Percentiles rank a stretch among this genome's conserved stretches.
These are phyloP conservation scores for Idris sp. DNA, from an alignment of 1,140 invertebrate species.

Conservation along the genomic window DNA sequence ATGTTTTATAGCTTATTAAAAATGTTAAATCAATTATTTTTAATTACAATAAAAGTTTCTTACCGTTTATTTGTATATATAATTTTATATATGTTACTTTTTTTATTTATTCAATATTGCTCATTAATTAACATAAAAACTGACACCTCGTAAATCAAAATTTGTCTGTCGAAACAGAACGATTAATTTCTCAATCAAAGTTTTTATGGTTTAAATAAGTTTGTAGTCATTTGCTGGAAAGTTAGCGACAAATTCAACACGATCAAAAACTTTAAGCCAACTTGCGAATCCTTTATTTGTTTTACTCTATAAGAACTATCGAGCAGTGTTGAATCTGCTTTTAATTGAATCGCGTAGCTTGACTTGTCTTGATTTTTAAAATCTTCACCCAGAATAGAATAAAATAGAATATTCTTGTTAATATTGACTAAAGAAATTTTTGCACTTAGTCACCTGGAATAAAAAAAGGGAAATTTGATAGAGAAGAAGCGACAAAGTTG, in stretches of 20 bases:
- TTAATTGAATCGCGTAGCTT: constrained; percentile 36
- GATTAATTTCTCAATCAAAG: constrained; percentile 40
- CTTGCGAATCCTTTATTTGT: constrained; percentile 52
- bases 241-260: constrained; percentile 46
- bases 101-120: too few relatives aligned
- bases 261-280: constrained; percentile 46
- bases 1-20: constrained; percentile 55
- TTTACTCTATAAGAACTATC: constrained; percentile 48
- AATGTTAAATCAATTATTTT: constrained; percentile 36
- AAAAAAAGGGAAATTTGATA: too few relatives aligned
- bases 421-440: too few relatives aligned
- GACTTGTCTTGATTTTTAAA: constrained; percentile 32
- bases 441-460: too few relatives aligned
- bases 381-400: constrained; percentile 15
- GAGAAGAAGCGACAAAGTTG: too few relatives aligned
- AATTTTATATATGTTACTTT: too few relatives aligned
- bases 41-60: too few relatives aligned
- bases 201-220: constrained; percentile 33
- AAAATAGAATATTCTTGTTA: too few relatives aligned
- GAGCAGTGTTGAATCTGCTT: constrained; percentile 49
- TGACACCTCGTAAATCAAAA: neutral
- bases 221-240: constrained; percentile 26
- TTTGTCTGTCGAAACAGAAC: constrained; percentile 2
- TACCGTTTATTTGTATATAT: too few relatives aligned
- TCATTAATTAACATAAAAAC: too few relatives aligned